These are phyloP conservation scores for Pyrocephalus nanus DNA, from an alignment of 2,797 vertebrate genomes.

Conservation along the genomic window DNA sequence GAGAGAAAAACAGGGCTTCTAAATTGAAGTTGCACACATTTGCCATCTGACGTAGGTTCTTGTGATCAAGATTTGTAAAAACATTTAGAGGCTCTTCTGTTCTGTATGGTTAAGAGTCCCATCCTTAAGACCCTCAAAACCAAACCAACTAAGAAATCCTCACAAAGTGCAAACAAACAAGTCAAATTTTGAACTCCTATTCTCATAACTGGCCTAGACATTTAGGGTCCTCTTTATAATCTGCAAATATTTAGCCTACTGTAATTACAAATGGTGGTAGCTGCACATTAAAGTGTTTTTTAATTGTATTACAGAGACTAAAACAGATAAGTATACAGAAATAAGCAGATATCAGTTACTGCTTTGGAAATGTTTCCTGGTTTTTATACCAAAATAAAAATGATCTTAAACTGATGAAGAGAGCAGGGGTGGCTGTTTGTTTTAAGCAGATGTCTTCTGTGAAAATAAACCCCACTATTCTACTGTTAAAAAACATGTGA, in stretches of 20 bases:
- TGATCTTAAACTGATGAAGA: not conserved
- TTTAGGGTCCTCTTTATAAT: not conserved
- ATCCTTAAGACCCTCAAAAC: not conserved
- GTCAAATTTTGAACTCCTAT: not conserved
- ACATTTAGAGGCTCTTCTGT: not conserved
- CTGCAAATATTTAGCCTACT: not conserved
- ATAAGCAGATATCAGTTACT: not conserved
- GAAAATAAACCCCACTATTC: not conserved
- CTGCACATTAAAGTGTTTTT: not conserved
- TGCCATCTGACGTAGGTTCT: not conserved
- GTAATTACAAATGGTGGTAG: not conserved
- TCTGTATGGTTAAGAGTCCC: not conserved
- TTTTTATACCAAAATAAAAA: not conserved
- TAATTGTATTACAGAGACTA: not conserved
- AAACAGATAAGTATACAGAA: not conserved
- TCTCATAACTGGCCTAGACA: not conserved
- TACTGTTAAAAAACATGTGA: not conserved
- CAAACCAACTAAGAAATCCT: not conserved
- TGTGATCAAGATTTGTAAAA: not conserved
- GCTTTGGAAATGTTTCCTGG: not conserved
- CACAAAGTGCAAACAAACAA: not conserved
- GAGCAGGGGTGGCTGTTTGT: not conserved
- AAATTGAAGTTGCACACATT: not conserved
- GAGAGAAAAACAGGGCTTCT: not conserved
- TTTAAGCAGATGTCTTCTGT: not conserved